Evolutionary conservation across 1,140 invertebrate genomes (phyloP).

Genomic region (Orius insidiosus): DNA sequence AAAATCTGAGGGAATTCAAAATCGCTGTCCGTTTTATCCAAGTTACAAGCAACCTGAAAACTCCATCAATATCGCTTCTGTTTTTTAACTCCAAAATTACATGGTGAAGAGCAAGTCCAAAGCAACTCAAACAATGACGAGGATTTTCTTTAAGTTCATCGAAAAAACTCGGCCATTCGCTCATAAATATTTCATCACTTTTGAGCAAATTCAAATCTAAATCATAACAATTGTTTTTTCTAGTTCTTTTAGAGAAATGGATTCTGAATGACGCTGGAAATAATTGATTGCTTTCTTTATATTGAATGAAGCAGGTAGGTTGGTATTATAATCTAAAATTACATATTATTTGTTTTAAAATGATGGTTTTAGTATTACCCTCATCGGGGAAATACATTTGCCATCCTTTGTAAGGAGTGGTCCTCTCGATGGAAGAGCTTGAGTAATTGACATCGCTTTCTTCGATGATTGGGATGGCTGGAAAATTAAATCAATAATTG

Average conservation of each 20-base stretch:
- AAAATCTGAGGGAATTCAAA: not conserved
- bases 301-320: constrained; percentile 29
- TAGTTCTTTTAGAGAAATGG: constrained; percentile 37
- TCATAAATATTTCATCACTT: constrained; percentile 37
- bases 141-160: constrained; percentile 46
- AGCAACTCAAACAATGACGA: constrained; percentile 38
- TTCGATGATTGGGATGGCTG: no score
- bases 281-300: constrained; percentile 35
- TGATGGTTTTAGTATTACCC: constrained; percentile 27
- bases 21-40: not conserved
- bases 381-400: constrained; percentile 47
- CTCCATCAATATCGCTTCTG: not conserved
- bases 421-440: no score
- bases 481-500: no score
- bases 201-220: constrained; percentile 43
- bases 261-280: constrained; percentile 32
- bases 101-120: constrained; percentile 57
- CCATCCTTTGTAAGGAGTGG: constrained; percentile 38
- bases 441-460: no score
- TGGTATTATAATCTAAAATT: constrained; percentile 32
- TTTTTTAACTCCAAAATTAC: no score
- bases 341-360: constrained; percentile 4
- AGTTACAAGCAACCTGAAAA: constrained; percentile 5
- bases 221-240: constrained; percentile 39
- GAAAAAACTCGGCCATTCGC: constrained; percentile 40